Evolutionary conservation across 2,113 vertebrate genomes (phyloP).

Genomic region (Sciurus niger): DNA sequence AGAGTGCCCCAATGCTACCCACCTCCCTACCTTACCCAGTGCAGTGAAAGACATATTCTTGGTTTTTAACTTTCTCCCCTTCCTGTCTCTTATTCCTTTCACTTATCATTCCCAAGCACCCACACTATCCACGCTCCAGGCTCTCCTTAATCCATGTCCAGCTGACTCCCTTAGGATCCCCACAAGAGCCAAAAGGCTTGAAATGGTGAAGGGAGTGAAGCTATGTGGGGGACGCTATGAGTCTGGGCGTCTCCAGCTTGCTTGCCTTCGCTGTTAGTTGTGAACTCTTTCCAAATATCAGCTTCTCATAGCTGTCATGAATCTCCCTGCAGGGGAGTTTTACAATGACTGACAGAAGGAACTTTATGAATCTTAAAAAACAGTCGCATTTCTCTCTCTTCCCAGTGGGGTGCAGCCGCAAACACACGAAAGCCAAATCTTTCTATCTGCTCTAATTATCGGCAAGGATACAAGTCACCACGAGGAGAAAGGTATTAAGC

Average conservation of each 20-base stretch:
- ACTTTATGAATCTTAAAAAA: slow-evolving; percentile 79
- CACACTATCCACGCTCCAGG: neutral
- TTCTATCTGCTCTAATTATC: slow-evolving; percentile 81
- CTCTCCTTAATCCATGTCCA: neutral
- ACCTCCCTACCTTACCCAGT: neutral
- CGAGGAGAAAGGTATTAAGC: slow-evolving; percentile 54
- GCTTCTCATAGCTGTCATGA: slow-evolving; percentile 47
- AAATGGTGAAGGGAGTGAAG: neutral
- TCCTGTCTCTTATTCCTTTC: slow-evolving; percentile 15
- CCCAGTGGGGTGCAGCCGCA: slow-evolving; percentile 34
- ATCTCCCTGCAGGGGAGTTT: slow-evolving; percentile 66
- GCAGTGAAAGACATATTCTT: neutral
- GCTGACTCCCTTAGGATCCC: neutral
- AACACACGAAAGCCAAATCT: slow-evolving; percentile 70
- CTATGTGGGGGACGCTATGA: neutral
- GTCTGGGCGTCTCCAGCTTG: slow-evolving; percentile 66
- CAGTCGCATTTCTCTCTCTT: slow-evolving; percentile 60
- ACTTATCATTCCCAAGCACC: slow-evolving; percentile 30
- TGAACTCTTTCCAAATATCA: slow-evolving; percentile 34
- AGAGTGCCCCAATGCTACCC: no score
- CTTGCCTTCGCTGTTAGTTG: neutral
- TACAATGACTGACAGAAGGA: slow-evolving; percentile 73
- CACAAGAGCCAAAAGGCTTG: slow-evolving; percentile 8
- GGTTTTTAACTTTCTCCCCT: neutral
- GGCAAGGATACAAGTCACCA: slow-evolving; percentile 61